Percentiles rank a stretch among this genome's conserved stretches.
These are phyloP conservation scores for Agrenia bidenticulata DNA, from an alignment of 2,888 invertebrate species.

Conservation along the genomic window DNA sequence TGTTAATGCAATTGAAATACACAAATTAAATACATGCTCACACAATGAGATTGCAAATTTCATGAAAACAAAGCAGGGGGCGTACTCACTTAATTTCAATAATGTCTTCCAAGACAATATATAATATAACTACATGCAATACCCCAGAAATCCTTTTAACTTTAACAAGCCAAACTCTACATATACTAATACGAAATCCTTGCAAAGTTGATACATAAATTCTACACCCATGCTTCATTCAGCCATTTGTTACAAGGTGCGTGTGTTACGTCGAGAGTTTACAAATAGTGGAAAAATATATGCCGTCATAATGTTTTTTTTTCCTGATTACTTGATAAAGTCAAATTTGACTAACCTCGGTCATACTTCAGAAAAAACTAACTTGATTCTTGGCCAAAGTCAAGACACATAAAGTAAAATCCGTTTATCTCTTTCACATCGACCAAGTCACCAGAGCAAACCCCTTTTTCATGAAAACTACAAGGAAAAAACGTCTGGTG, in stretches of 20 bases:
- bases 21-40: not conserved
- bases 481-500: not conserved
- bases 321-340: conserved; percentile 1
- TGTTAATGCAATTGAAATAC: not conserved
- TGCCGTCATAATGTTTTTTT: not conserved
- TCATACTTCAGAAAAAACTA: not conserved
- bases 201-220: too few relatives aligned
- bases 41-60: not conserved
- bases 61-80: not conserved
- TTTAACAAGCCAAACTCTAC: too few relatives aligned
- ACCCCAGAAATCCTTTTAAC: too few relatives aligned
- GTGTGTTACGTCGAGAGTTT: too few relatives aligned
- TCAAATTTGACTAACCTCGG: not conserved
- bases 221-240: too few relatives aligned
- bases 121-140: too few relatives aligned
- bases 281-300: too few relatives aligned
- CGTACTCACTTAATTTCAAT: not conserved
- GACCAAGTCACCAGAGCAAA: not conserved
- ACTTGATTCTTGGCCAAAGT: not conserved
- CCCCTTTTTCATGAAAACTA: not conserved
- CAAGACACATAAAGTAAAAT: conserved; percentile 2
- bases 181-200: too few relatives aligned
- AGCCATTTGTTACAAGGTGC: too few relatives aligned
- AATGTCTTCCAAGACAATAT: not conserved
- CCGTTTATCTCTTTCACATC: conserved; percentile 7